These are phyloP conservation scores for Shargacucullia verbasci DNA, from an alignment of 2,888 invertebrate species.

Conservation along the genomic window DNA sequence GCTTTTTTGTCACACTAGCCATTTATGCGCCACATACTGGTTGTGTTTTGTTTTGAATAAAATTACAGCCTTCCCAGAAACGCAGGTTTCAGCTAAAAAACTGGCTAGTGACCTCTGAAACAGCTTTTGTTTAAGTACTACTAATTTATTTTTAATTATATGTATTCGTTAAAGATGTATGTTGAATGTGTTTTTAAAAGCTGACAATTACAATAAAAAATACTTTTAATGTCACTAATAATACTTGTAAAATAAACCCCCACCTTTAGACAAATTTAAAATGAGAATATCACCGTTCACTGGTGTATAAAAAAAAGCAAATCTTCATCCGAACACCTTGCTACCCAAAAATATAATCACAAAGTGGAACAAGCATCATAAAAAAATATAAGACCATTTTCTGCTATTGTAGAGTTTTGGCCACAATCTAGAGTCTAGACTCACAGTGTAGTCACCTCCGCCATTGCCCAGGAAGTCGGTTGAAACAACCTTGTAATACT, in stretches of 20 bases:
- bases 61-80: no score
- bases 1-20: no score
- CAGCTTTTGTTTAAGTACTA: no score
- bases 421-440: constrained; percentile 59
- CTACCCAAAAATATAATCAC: not conserved
- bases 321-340: not conserved
- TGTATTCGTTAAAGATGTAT: no score
- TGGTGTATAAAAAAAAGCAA: not conserved
- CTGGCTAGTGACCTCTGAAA: no score
- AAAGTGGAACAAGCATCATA: not conserved
- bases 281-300: constrained; percentile 8
- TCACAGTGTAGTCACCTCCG: constrained; percentile 90
- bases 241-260: not conserved
- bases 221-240: no score
- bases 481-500: constrained; percentile 90
- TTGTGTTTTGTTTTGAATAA: no score
- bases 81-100: no score
- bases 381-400: not conserved
- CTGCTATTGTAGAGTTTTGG: not conserved
- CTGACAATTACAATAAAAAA: no score
- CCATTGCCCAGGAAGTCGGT: constrained; percentile 90
- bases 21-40: no score
- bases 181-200: no score
- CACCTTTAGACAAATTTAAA: constrained; percentile 2
- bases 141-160: no score